Evolutionary conservation across 2,888 invertebrate genomes (phyloP).

Genomic region (Labia minor): DNA sequence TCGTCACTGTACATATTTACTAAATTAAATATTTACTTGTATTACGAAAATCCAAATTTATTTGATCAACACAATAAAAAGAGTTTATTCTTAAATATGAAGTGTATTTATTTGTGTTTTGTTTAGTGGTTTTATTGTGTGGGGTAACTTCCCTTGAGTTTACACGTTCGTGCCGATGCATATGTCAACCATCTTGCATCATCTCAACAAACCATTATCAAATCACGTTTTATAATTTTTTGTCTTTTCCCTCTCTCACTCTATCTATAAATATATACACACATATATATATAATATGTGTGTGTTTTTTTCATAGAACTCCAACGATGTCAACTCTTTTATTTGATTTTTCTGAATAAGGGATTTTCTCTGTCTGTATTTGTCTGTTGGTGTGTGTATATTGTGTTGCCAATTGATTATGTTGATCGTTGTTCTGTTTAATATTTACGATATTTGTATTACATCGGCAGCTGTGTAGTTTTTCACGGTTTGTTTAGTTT

Average conservation of each 20-base stretch:
- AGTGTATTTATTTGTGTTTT: too few relatives aligned
- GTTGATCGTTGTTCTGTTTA: not conserved
- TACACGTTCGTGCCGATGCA: conserved; percentile 3
- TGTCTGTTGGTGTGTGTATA: not conserved
- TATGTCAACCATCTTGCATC: not conserved
- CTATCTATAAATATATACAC: too few relatives aligned
- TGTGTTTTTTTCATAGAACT: not conserved
- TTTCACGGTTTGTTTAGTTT: conserved; percentile 13
- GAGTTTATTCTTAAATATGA: too few relatives aligned
- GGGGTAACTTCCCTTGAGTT: too few relatives aligned
- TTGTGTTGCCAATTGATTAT: not conserved
- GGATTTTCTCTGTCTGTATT: not conserved
- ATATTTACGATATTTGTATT: conserved; percentile 13
- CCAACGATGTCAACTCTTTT: conserved; percentile 1
- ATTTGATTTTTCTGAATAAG: not conserved
- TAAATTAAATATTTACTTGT: too few relatives aligned
- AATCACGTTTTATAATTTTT: not conserved
- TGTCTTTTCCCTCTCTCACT: too few relatives aligned
- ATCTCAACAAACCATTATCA: not conserved
- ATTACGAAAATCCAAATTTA: too few relatives aligned
- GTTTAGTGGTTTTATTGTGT: too few relatives aligned
- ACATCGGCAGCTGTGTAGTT: conserved; percentile 1
- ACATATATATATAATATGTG: too few relatives aligned
- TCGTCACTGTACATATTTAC: too few relatives aligned
- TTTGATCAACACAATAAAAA: too few relatives aligned